Evolutionary conservation across 2,113 vertebrate species (phyloP), one percentile per base, ranked within the genome.

Genomic region (Tetrax tetrax): DNA sequence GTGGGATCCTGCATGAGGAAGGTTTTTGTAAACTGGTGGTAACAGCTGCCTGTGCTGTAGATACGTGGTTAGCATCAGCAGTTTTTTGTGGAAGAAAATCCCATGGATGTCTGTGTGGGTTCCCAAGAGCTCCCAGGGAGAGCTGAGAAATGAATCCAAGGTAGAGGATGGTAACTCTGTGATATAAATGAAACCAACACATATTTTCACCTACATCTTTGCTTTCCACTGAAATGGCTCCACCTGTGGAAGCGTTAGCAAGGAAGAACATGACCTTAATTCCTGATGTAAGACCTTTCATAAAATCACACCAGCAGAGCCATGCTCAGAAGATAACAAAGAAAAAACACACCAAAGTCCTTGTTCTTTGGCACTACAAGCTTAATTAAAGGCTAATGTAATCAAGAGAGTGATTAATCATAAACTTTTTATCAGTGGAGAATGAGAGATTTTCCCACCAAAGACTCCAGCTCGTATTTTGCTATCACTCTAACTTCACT

Each of bases 341-440:
- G 47, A 29, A 66, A 85, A 95, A 94, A 37, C 64, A 90, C 56
- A 45, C 38, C 76, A 41, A 96, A 96, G 91, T 96, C 83, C 89
- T 89, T 1, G 20, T 47, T 91, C 77, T 95, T 83, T 6, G 72
- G 80, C 89, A 79, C 50, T 53, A 51, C 17, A 51, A 80, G 70
- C 77, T 82, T 66, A 84, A 95, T 96, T 89, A 87, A 83, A 89
- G 54, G 53, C 41, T 80, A 95, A 87, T 51, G 37, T 33, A 89
- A 95, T 95, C 87, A 93, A 83, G 38, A 41, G 3, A 1, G 19
- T 66, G 89, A 95, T 94, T 92, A 95, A 95, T 90, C 93, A 96
- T 95, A 95, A 94, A 95, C 94, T 87, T 95, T 79, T 94, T 93
- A 96, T 91, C 87, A 79, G 69, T 72, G 47, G 41, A 47, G 53